Percentiles rank a stretch among this genome's conserved stretches.
Conservation (phyloP, 1,140 invertebrate species). For the Drosophila cardini region DNA sequence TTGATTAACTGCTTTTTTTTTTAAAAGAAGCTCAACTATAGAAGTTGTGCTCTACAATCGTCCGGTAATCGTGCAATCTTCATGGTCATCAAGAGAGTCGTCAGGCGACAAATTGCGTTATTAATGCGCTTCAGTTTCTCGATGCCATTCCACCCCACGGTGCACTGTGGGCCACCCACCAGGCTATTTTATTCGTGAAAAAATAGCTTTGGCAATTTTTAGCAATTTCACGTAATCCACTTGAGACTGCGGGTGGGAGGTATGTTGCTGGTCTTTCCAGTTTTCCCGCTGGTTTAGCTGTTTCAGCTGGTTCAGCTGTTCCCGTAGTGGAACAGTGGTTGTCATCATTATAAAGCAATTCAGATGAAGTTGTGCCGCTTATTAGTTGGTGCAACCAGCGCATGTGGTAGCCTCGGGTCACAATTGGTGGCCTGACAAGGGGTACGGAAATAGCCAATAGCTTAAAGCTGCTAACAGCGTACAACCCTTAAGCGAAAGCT, state of each 20-base stretch:
- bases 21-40: no score
- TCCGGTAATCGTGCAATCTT: not conserved
- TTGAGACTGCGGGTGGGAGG: slow-evolving; percentile 48
- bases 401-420: slow-evolving; percentile 76
- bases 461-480: not conserved
- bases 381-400: slow-evolving; percentile 69
- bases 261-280: not conserved
- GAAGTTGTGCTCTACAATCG: not conserved
- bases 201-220: slow-evolving; percentile 44
- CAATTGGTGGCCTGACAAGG: slow-evolving; percentile 65
- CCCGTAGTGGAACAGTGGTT: slow-evolving; percentile 17
- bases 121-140: slow-evolving; percentile 32
- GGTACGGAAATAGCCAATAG: slow-evolving; percentile 14
- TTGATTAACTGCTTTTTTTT: no score
- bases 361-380: slow-evolving; percentile 44
- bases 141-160: not conserved
- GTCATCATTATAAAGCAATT: slow-evolving; percentile 56
- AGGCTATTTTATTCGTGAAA: slow-evolving; percentile 18
- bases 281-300: not conserved
- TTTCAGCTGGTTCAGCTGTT: not conserved
- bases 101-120: slow-evolving; percentile 50
- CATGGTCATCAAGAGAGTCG: not conserved
- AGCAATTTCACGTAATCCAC: slow-evolving; percentile 59
- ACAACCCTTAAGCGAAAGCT: slow-evolving; percentile 19
- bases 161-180: slow-evolving; percentile 10